Base-by-base conservation (phyloP, 2,888 invertebrate genomes). In the Diabrotica balteata region DNA sequence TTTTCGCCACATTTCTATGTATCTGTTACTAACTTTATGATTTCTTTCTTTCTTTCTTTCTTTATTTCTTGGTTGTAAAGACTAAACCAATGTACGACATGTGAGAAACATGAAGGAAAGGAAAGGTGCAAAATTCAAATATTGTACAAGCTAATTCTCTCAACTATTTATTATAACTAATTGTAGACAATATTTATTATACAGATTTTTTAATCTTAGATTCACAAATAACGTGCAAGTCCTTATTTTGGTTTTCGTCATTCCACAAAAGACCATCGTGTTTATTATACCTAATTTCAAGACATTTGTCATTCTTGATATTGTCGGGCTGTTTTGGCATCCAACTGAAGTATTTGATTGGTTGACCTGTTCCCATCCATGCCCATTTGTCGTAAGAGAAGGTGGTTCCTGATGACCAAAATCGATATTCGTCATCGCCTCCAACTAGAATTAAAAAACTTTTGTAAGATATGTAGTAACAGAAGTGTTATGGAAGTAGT, bases 321-420 rank as follows among this genome's bases (percentile, higher is more conserved):
- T 62, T 60, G 46, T 64, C 61, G 4, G 68, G 68, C 52, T 68
- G 64, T 10, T 64, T 62, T 10, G 61, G 61, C 6, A 65, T 50
- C 68, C 68, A 68, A 43, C 54, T 61, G 2, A 65, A 55, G 43
- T 46, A 68, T 7, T 61, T 8, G 8, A 68, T 58, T 5, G 68
- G 65, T n/a, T 42, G 65, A 8, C 68, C 68, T 5, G 68, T 65
- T n/a, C 43, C 45, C 45, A 68, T 47, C 68, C 68, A 68, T 6
- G 65, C 62, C 68, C 68, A 68, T 22, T 62, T 61, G 10, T 47
- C 42, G 47, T 62, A 53, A 17, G 62, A 43, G 45, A 62, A 32
- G 4, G 53, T 61, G 44, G 65, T 62, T 17, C 64, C 68, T 8
- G 68, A 68, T 6, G 65, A 59, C 68, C 68, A 68, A 43, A 68